phyloP scores from a whole-genome alignment of 2,113 vertebrate species.

The Acanthisitta chloris region DNA sequence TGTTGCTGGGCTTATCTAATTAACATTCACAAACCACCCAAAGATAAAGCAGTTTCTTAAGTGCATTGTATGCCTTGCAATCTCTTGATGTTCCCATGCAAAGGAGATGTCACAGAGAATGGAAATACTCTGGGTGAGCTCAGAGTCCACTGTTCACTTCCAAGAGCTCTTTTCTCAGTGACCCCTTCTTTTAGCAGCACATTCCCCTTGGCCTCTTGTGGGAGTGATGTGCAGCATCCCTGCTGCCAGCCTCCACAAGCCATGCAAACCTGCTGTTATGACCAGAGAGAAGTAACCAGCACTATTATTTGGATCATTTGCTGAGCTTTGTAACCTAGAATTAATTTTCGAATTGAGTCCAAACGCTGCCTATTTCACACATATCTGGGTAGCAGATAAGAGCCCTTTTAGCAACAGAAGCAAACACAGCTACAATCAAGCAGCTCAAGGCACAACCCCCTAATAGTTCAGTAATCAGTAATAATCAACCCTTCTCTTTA shows the following conservation, averaged over 20 bases:
- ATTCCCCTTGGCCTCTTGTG: neutral
- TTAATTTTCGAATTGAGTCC: slow-evolving; percentile 32
- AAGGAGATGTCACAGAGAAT: neutral
- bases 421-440: slow-evolving; percentile 66
- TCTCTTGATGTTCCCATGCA: neutral
- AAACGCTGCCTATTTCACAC: slow-evolving; percentile 25
- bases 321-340: slow-evolving; percentile 50
- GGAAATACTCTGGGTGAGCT: neutral
- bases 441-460: slow-evolving; percentile 51
- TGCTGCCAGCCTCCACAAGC: neutral
- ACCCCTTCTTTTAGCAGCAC: neutral
- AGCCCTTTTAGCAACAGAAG: slow-evolving; percentile 53
- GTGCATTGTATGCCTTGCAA: neutral
- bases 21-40: neutral
- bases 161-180: neutral
- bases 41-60: neutral
- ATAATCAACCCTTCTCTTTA: slow-evolving; percentile 72
- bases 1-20: neutral
- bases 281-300: slow-evolving; percentile 17
- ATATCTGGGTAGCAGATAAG: slow-evolving; percentile 54
- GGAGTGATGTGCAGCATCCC: neutral
- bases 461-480: slow-evolving; percentile 74
- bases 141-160: neutral
- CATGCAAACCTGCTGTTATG: slow-evolving; percentile 20
- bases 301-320: slow-evolving; percentile 48